These are phyloP conservation scores for Physella acuta DNA, from an alignment of 1,140 invertebrate genomes.

Conservation along the genomic window DNA sequence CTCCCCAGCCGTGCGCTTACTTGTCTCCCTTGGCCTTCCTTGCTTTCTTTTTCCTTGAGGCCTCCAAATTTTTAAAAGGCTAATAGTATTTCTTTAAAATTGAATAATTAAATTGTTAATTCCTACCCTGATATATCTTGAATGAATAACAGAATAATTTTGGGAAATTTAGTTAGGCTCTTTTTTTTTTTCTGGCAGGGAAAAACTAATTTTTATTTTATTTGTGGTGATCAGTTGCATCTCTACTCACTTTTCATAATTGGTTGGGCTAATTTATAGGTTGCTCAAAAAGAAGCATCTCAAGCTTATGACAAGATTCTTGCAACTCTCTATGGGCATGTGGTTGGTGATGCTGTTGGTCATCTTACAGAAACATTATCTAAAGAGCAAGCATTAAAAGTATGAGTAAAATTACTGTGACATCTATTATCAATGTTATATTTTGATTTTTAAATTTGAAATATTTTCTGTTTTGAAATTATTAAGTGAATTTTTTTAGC, in stretches of 20 bases:
- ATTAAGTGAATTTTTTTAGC: no score
- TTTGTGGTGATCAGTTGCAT: neutral
- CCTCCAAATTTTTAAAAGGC: no score
- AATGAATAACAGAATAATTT: no score
- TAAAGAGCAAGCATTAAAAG: constrained; percentile 40
- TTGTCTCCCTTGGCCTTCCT: no score
- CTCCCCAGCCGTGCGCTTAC: no score
- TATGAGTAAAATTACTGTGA: constrained; percentile 26
- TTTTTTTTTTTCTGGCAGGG: neutral
- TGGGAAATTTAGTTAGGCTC: no score
- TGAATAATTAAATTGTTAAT: no score
- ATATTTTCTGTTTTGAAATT: no score
- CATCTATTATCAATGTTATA: neutral
- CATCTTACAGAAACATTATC: constrained; percentile 44
- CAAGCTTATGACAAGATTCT: constrained; percentile 33
- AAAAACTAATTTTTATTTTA: neutral
- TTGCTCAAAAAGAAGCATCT: constrained; percentile 25
- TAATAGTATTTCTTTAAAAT: no score
- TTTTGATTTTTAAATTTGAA: neutral
- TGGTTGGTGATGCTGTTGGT: constrained; percentile 47
- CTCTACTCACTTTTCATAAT: neutral
- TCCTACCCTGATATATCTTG: no score
- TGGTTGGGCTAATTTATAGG: no score
- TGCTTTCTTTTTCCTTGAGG: no score
- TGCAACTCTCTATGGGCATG: constrained; percentile 45